Conservation (phyloP, 1,140 invertebrate genomes). For the Lordiphosa mommai region DNA sequence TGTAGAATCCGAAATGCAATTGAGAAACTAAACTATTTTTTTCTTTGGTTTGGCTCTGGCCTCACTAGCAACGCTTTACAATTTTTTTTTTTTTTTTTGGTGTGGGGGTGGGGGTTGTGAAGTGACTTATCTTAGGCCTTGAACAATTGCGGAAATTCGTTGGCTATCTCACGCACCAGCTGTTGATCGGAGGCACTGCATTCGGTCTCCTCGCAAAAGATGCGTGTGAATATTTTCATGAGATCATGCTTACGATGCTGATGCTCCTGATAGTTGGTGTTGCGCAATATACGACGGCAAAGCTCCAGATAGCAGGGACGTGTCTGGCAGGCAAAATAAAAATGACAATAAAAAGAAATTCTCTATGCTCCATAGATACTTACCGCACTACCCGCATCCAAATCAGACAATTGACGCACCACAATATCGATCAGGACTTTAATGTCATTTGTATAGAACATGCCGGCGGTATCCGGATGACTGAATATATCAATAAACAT, state of each 20-base stretch:
- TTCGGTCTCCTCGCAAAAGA: constrained; percentile 89
- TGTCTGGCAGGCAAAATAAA: constrained; percentile 80
- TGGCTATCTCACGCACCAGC: constrained; percentile 88
- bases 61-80: constrained; percentile 72
- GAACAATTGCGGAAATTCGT: constrained; percentile 91
- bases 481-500: constrained; percentile 92
- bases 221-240: constrained; percentile 89
- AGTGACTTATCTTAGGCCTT: constrained; percentile 81
- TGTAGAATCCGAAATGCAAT: constrained; percentile 21
- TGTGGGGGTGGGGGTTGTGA: neutral
- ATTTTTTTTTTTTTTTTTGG: constrained; percentile 50
- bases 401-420: constrained; percentile 91
- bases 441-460: constrained; percentile 96
- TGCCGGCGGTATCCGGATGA: constrained; percentile 86
- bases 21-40: constrained; percentile 11
- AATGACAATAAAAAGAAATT: neutral
- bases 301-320: constrained; percentile 88
- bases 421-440: constrained; percentile 96
- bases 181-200: constrained; percentile 87
- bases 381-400: constrained; percentile 92
- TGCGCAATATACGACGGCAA: constrained; percentile 87
- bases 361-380: constrained; percentile 24
- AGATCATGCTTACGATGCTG: constrained; percentile 88
- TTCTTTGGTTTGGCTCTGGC: constrained; percentile 50
- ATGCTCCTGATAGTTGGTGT: constrained; percentile 88